Evolutionary conservation across 2,113 vertebrate species (phyloP).

Genomic region (Apodemus sylvaticus): DNA sequence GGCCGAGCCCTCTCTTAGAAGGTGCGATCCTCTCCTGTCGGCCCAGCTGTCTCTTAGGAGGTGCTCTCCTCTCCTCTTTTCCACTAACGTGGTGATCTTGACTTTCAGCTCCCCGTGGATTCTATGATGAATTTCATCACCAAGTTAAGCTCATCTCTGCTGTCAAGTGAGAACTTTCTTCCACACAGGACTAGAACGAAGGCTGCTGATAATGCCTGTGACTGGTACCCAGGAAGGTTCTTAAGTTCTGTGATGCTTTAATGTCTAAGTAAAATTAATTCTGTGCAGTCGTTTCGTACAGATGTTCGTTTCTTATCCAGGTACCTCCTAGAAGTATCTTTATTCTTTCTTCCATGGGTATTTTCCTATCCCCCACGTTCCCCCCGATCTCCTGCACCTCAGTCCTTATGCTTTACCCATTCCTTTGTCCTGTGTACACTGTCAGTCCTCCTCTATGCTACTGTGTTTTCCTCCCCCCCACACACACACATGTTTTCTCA

Average conservation of each 20-base stretch:
- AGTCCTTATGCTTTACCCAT: neutral
- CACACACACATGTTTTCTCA: too few relatives aligned
- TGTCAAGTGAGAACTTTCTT: neutral
- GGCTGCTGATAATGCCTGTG: too few relatives aligned
- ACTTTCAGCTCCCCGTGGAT: neutral
- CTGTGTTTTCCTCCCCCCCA: neutral
- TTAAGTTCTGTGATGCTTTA: neutral
- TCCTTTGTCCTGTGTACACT: neutral
- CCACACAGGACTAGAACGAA: accelerated
- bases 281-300: neutral
- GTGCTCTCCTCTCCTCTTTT: accelerated
- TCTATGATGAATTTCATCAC: neutral
- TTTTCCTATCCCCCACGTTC: neutral
- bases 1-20: neutral
- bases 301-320: neutral
- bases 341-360: neutral
- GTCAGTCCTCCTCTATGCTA: too few relatives aligned
- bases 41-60: neutral
- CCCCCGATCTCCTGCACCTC: too few relatives aligned
- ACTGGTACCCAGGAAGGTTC: neutral
- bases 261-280: neutral
- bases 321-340: neutral
- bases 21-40: too few relatives aligned
- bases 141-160: neutral
- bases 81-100: neutral